Evolutionary conservation across 2,888 invertebrate species (phyloP), one percentile per base, ranked within the genome.

Genomic region (Protophormia terraenovae): DNA sequence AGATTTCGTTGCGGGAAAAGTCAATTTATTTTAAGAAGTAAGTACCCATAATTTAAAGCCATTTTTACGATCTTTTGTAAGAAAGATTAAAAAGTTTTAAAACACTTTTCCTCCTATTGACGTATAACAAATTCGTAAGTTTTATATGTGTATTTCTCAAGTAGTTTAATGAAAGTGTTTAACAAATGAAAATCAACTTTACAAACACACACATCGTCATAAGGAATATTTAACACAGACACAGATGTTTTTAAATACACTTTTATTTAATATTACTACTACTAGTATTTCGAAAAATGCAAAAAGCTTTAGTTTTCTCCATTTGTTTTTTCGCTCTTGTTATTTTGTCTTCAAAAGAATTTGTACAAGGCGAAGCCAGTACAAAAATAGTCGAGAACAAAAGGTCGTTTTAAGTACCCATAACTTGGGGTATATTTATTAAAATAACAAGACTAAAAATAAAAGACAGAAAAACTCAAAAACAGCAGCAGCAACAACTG

Each of bases 191-290:
- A 53, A 27, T 41, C 41, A 53, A 29, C 69, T 50, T 47, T 50
- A 38, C 14, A 62, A 45, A 6, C 10, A 60, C 8, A 60, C 32
- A 24, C 8, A 24, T n/a, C 27, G 35, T 10, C 32, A 19, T 32
- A 12, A 29, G 35, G n/a, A n/a, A 38, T 2, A 24, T 1, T n/a
- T 12, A 53, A 78, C 27, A 69, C 71, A 38, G 78, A 19, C 77
- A 79, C 71, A 79, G 62, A 71, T 79, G 72, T 64, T 79, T 55
- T 79, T 79, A 66, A 79, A 71, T 79, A 66, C 29, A 47, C 41
- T 55, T 72, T 64, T 27, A 24, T 45, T 27, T 16, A 32, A 53
- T 79, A 72, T 64, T 55, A 79, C n/a, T 3, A 8, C n/a, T 27
- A 10, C 7, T 16, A 41, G 7, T 45, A 4, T 79, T 79, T 72